Evolutionary conservation across 2,797 vertebrate genomes (phyloP).

Genomic region (Sebastiscus albofasciatus): DNA sequence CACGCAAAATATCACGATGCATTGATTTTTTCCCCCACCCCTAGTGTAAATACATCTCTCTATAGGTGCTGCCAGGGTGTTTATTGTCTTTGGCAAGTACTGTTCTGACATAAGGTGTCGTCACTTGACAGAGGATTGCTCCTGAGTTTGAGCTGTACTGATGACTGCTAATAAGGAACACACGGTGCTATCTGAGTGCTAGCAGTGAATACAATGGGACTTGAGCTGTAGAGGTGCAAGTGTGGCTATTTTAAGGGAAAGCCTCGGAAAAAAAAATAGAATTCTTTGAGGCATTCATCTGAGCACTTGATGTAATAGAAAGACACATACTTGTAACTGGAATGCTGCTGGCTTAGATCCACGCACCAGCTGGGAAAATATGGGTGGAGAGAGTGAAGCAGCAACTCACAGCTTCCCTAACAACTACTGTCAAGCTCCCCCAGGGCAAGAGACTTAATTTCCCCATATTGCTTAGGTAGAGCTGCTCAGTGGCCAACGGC

Average conservation of each 20-base stretch:
- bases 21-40: no score
- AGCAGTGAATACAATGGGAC: slow-evolving; percentile 26
- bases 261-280: not conserved
- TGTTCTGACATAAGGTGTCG: slow-evolving; percentile 9
- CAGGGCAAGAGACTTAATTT: slow-evolving; percentile 46
- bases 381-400: slow-evolving; percentile 32
- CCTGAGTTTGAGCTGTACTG: slow-evolving; percentile 8
- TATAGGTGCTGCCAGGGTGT: not conserved
- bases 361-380: slow-evolving; percentile 49
- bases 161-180: slow-evolving; percentile 29
- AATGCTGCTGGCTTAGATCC: slow-evolving; percentile 43
- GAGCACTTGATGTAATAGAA: slow-evolving; percentile 41
- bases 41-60: not conserved
- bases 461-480: slow-evolving; percentile 32
- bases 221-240: not conserved
- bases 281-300: slow-evolving; percentile 24
- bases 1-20: no score
- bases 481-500: slow-evolving; percentile 38
- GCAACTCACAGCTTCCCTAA: slow-evolving; percentile 57
- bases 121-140: slow-evolving; percentile 5
- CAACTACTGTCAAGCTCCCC: slow-evolving; percentile 52
- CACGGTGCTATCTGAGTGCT: slow-evolving; percentile 17
- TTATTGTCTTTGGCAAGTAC: not conserved
- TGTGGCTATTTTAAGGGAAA: slow-evolving; percentile 1
- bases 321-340: slow-evolving; percentile 43